Evolutionary conservation across 1,140 invertebrate species (phyloP).

Genomic region (Aphis gossypii): DNA sequence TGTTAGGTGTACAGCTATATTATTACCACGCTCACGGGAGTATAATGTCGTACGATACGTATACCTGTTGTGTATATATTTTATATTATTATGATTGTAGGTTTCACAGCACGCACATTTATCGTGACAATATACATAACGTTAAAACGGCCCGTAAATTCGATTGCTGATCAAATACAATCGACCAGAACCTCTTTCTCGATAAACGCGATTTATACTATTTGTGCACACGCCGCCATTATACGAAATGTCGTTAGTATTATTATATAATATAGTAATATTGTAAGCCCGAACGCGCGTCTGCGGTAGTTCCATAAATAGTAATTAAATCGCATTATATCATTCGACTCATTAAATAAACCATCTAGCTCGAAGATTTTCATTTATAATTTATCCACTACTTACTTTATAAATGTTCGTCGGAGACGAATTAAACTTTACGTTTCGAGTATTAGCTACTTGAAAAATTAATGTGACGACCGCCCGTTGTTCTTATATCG

Average conservation of each 20-base stretch:
- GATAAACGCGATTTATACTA: background rate
- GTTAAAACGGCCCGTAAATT: background rate
- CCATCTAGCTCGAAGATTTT: background rate
- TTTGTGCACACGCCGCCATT: background rate
- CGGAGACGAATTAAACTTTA: conserved; percentile 32
- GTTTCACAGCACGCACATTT: background rate
- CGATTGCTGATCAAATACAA: background rate
- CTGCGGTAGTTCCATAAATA: conserved; percentile 2
- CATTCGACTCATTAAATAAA: background rate
- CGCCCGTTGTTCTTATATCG: conserved; percentile 44
- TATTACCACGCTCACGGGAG: background rate
- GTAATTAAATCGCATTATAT: conserved; percentile 8
- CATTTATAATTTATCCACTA: conserved; percentile 33
- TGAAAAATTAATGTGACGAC: conserved; percentile 54
- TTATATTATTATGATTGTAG: background rate
- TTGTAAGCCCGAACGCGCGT: background rate
- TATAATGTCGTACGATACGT: background rate
- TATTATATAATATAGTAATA: background rate
- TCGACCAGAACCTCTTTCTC: background rate
- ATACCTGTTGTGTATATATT: background rate
- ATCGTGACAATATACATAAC: background rate
- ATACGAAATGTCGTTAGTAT: background rate
- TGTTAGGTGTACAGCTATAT: background rate
- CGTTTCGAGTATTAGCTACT: conserved; percentile 32
- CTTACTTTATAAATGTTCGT: background rate